phyloP scores from a whole-genome alignment of 2,797 vertebrate genomes.

The Emydoidea blandingii region DNA sequence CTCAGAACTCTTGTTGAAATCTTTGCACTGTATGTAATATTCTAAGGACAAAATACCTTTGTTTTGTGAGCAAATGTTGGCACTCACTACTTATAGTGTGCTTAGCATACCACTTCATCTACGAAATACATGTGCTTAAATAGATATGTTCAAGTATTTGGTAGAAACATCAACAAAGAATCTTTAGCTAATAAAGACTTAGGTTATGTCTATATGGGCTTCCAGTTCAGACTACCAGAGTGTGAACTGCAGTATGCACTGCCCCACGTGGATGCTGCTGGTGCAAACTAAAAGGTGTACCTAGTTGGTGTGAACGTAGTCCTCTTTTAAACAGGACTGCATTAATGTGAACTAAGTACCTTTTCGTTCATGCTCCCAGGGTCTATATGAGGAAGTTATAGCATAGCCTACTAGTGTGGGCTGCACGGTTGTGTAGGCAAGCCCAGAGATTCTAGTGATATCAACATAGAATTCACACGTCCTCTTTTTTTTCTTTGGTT shows the following conservation, averaged over 20 bases:
- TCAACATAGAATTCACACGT: too few relatives aligned
- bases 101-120: not conserved
- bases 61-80: not conserved
- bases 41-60: not conserved
- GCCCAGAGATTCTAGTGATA: not conserved
- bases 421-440: not conserved
- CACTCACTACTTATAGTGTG: not conserved
- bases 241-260: not conserved
- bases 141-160: not conserved
- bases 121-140: not conserved
- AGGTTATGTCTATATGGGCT: not conserved
- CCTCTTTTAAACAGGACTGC: not conserved
- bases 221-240: not conserved
- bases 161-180: not conserved
- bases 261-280: not conserved
- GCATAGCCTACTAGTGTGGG: not conserved
- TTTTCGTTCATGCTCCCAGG: not conserved
- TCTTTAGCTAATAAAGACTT: not conserved
- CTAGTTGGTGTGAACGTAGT: not conserved
- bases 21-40: not conserved
- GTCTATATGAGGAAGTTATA: not conserved
- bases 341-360: not conserved
- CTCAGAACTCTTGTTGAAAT: not conserved
- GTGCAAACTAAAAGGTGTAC: not conserved
- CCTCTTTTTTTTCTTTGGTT: constrained; percentile 11